Percentiles rank a stretch among this genome's conserved stretches.
Evolutionary conservation across 2,113 vertebrate species (phyloP).

Genomic region (Maylandia zebra): DNA sequence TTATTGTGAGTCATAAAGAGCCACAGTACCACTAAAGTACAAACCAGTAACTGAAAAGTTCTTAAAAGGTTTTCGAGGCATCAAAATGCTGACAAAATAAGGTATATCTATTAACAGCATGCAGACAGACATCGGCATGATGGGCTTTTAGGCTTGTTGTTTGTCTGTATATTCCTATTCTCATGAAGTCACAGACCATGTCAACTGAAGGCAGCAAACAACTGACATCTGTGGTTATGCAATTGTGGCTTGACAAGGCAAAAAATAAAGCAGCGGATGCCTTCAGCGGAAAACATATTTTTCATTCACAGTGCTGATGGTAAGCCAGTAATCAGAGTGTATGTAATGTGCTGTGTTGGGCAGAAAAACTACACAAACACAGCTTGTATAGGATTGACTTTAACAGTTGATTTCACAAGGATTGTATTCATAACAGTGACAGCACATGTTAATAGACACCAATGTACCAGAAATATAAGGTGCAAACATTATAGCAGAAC

Average conservation of each 20-base stretch:
- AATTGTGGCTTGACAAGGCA: not conserved
- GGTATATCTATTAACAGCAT: not conserved
- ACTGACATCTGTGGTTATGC: not conserved
- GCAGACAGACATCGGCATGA: not conserved
- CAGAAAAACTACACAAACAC: not conserved
- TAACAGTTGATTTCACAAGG: not conserved
- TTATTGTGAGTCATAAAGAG: slow-evolving; percentile 5
- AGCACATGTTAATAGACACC: not conserved
- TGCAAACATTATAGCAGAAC: not conserved
- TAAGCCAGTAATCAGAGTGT: not conserved
- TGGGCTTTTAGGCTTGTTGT: not conserved
- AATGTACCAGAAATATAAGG: not conserved
- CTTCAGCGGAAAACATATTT: not conserved
- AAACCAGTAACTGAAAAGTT: not conserved
- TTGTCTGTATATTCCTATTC: not conserved
- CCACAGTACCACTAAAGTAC: not conserved
- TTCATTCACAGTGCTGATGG: not conserved
- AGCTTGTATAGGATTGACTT: not conserved
- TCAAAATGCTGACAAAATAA: not conserved
- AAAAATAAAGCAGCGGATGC: not conserved
- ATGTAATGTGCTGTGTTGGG: not conserved
- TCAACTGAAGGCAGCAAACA: not conserved
- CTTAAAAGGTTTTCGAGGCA: not conserved
- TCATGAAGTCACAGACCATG: not conserved
- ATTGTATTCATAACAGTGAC: not conserved